Conservation (phyloP, 2,113 vertebrate species). For the Mola mola region DNA sequence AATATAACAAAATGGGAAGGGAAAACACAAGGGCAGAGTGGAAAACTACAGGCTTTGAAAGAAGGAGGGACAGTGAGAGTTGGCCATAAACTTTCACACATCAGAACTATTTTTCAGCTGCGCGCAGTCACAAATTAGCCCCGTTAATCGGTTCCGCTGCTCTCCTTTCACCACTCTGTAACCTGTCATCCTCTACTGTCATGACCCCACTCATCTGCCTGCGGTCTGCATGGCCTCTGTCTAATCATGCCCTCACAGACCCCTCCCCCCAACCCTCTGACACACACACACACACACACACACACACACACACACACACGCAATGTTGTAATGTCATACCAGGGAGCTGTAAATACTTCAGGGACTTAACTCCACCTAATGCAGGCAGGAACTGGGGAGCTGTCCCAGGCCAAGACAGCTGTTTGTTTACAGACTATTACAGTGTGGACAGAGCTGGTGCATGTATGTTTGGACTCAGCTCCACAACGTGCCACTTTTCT, state of each 20-base stretch:
- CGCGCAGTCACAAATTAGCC: conserved; percentile 58
- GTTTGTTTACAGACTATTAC: conserved; percentile 74
- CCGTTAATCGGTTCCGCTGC: conserved; percentile 53
- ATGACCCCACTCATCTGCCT: conserved; percentile 66
- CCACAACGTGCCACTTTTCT: too few species aligned
- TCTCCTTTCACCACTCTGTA: conserved; percentile 65
- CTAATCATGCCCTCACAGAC: conserved; percentile 65
- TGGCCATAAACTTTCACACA: conserved; percentile 56
- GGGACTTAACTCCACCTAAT: conserved; percentile 78
- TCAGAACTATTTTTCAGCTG: conserved; percentile 45
- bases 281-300: conserved; percentile 15
- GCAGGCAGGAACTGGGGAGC: conserved; percentile 70
- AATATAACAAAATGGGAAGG: conserved; percentile 7
- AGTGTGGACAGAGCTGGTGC: conserved; percentile 50
- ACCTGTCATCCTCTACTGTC: conserved; percentile 67
- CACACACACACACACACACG: conserved; percentile 20
- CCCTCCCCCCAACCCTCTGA: conserved; percentile 18
- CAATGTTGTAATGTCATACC: conserved; percentile 77
- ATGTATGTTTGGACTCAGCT: conserved; percentile 43
- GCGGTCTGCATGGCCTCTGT: conserved; percentile 44
- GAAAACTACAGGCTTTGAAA: conserved; percentile 52
- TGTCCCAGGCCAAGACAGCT: conserved; percentile 73
- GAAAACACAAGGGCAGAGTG: conserved; percentile 32
- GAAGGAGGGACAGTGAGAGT: conserved; percentile 43
- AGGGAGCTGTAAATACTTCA: conserved; percentile 79